Base-by-base conservation (phyloP, 2,888 invertebrate genomes). In the Marronus borbonicus region DNA sequence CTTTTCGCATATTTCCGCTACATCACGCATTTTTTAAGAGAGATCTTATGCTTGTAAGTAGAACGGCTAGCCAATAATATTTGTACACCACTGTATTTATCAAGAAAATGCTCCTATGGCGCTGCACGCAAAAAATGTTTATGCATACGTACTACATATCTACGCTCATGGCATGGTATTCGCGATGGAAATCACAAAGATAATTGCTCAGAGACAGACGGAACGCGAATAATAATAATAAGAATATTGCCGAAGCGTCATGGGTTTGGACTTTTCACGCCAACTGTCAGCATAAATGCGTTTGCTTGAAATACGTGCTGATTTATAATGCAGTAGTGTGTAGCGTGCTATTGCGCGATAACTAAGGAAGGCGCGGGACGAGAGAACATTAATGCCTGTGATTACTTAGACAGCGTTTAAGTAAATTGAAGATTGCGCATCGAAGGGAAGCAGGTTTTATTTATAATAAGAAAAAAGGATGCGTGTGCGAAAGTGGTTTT, bases 281-380 rank as follows among this genome's bases (percentile, higher is more conserved):
- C 65, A 65, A 65, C 65, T 65, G 65, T 65, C 65, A 36, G 65
- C 39, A 36, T 17, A 65, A 44, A 65, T 65, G 65, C n/a, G 14
- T 52, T 65, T 65, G 14, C 65, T 39, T 65, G 65, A 65, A 62
- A 17, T 65, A 39, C 17, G 17, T 17, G n/a, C 31, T 65, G 65
- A 65, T 65, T 65, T 65, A 65, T 39, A 65, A 52, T 52, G 8
- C 44, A 44, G 44, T 44, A 44, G 44, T 44, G 12, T 44, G 44
- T 7, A 28, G 28, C 28, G 24, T 62, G 24, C n/a, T 28, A 31
- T 62, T 62, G 24, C 31, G 10, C 12, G 44, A 44, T 44, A 44
- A 8, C 44, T 12, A 44, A 44, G 12, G 44, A 44, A 44, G 12
- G 8, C 44, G 44, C 62, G 24, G 62, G 31, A 62, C 24, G 31